Evolutionary conservation across 2,888 invertebrate species (phyloP), one percentile per base, ranked within the genome.

Genomic region (Leptogaster cylindrica): DNA sequence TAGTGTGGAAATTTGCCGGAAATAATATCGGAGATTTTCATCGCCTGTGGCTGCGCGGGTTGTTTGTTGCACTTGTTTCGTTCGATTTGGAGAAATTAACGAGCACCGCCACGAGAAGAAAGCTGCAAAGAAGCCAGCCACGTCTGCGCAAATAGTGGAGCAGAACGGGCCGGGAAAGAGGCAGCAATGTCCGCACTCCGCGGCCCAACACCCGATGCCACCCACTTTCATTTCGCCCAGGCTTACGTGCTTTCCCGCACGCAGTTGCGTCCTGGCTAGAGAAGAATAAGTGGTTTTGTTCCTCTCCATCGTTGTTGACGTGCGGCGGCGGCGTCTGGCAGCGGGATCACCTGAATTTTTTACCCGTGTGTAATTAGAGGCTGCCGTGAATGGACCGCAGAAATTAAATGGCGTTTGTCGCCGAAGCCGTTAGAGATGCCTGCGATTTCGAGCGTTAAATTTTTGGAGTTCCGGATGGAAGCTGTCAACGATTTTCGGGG

Each of bases 1-100:
- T 2, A 46, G 20, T 23, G 12, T 46, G n/a, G 25, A 46, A 8
- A 18, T 46, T 10, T 46, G 12, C 20, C 31, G 31, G 10, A 46
- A 46, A 46, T 46, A 50, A 27, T 27, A 46, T 8, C 18, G 6
- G n/a, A 50, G 28, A n/a, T 12, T 25, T 27, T 50, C 50, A 50
- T 50, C 10, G 28, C 52, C 14, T 28, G n/a, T 8, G 4, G 36
- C 36, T 33, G 10, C 18, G 23, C 20, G n/a, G 23, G 20, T 39
- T 7, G 23, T 6, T 23, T 36, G 12, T 36, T 14, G 28, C 50
- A 10, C 3, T 20, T 55, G 20, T 25, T 36, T 55, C 16, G 33
- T 55, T 55, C 36, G 16, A 55, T 36, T 55, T 55, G 39, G 55
- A 55, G 55, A 55, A 55, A 55, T 55, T 55, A 18, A 20, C 55